These are phyloP conservation scores for Drosophila athabasca DNA, from an alignment of 1,140 invertebrate genomes.

Conservation along the genomic window DNA sequence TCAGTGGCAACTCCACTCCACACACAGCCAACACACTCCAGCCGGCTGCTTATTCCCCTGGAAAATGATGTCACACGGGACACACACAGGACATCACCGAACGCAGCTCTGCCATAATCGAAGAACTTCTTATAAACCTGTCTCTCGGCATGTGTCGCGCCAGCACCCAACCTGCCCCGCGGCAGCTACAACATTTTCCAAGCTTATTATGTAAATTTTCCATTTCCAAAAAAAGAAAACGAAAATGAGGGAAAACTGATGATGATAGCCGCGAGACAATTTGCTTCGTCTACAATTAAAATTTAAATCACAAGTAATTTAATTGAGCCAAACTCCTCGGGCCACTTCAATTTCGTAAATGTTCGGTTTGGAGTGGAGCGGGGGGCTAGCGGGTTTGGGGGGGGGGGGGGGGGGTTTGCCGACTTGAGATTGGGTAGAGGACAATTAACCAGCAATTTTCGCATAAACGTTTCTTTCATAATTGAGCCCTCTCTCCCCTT, in stretches of 20 bases:
- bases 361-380: slow-evolving; percentile 3
- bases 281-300: slow-evolving; percentile 75
- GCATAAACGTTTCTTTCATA: slow-evolving; percentile 77
- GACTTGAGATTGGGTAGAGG: slow-evolving; percentile 13
- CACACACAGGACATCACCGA: not conserved
- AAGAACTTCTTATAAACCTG: slow-evolving; percentile 74
- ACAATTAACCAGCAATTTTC: slow-evolving; percentile 80
- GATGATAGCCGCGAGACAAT: slow-evolving; percentile 62
- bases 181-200: slow-evolving; percentile 49
- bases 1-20: slow-evolving; percentile 65
- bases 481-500: slow-evolving; percentile 38
- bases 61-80: slow-evolving; percentile 75
- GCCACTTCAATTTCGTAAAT: slow-evolving; percentile 48
- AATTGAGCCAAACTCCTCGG: slow-evolving; percentile 73
- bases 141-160: slow-evolving; percentile 64
- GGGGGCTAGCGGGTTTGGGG: not conserved
- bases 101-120: slow-evolving; percentile 62
- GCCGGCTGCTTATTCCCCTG: slow-evolving; percentile 66
- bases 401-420: slow-evolving; percentile 20
- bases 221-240: slow-evolving; percentile 16
- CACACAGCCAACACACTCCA: slow-evolving; percentile 1
- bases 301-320: slow-evolving; percentile 81
- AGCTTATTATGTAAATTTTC: slow-evolving; percentile 77
- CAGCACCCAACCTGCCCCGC: slow-evolving; percentile 16
- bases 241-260: slow-evolving; percentile 47